A percentile compares a stretch with the other conserved stretches of the same genome.
These are phyloP conservation scores for Orthochromis indermauri DNA, from an alignment of 2,113 vertebrate species.

Conservation along the genomic window DNA sequence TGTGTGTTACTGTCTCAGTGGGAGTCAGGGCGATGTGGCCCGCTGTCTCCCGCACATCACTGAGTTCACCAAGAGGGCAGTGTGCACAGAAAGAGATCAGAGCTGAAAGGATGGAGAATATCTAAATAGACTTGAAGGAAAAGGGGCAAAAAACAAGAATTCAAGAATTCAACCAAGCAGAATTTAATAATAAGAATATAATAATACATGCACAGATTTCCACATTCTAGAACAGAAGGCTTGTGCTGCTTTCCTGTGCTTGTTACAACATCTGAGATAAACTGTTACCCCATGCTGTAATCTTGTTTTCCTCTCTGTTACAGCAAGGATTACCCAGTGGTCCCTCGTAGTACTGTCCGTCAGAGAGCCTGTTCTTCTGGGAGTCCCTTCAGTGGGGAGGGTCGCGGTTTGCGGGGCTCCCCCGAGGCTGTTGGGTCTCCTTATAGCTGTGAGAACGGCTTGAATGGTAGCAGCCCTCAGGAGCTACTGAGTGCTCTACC, in stretches of 20 bases:
- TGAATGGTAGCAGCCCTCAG: slow-evolving; percentile 78
- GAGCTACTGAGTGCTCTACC: slow-evolving; percentile 75
- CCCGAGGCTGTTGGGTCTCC: slow-evolving; percentile 79
- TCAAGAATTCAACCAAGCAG: not conserved
- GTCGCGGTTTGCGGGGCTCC: slow-evolving; percentile 69
- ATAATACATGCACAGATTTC: not conserved
- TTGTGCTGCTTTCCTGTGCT: not conserved
- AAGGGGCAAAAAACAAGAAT: not conserved
- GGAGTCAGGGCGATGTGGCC: slow-evolving; percentile 55
- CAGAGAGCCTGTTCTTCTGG: slow-evolving; percentile 81
- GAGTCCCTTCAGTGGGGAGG: slow-evolving; percentile 81
- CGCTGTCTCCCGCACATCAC: slow-evolving; percentile 55
- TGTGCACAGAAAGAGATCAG: slow-evolving; percentile 37
- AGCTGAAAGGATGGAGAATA: slow-evolving; percentile 38
- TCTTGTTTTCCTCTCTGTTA: not conserved
- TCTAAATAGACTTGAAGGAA: slow-evolving; percentile 22
- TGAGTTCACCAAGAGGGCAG: slow-evolving; percentile 63
- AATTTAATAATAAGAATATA: not conserved
- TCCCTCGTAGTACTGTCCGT: slow-evolving; percentile 85
- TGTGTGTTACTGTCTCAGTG: slow-evolving; percentile 32
- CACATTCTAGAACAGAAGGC: not conserved
- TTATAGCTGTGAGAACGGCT: slow-evolving; percentile 85
- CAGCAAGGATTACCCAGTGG: slow-evolving; percentile 91
- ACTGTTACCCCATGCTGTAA: not conserved
- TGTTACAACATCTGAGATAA: not conserved